These are phyloP conservation scores for Drosophila emarginata DNA, from an alignment of 2,888 invertebrate genomes.

Conservation along the genomic window DNA sequence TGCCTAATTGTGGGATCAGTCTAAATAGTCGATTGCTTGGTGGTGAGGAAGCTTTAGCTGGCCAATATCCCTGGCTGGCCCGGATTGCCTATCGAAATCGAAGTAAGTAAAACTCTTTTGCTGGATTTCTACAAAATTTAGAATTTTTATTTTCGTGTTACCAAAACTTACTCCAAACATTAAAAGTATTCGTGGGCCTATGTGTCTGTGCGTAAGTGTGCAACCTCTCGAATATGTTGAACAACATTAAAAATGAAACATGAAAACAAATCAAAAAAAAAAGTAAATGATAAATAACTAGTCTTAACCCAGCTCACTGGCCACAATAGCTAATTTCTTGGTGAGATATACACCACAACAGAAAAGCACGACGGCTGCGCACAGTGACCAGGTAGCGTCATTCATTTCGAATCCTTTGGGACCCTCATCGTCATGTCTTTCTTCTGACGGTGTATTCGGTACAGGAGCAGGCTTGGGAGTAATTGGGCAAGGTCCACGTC, in stretches of 20 bases:
- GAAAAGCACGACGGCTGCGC: slow-evolving; percentile 67
- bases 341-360: slow-evolving; percentile 66
- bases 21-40: slow-evolving; percentile 82
- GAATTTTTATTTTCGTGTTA: slow-evolving; percentile 2
- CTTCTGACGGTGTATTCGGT: neutral
- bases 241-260: neutral
- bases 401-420: slow-evolving; percentile 29
- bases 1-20: slow-evolving; percentile 74
- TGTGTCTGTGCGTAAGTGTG: neutral
- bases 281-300: neutral
- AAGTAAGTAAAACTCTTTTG: slow-evolving; percentile 70
- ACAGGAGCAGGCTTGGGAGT: neutral
- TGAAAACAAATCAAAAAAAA: neutral
- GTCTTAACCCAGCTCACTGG: slow-evolving; percentile 59
- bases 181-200: neutral
- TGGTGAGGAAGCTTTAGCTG: slow-evolving; percentile 82
- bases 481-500: slow-evolving; percentile 1
- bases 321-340: slow-evolving; percentile 60
- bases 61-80: slow-evolving; percentile 86
- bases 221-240: neutral
- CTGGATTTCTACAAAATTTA: neutral
- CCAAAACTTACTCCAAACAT: neutral
- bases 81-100: slow-evolving; percentile 81
- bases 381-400: slow-evolving; percentile 51
- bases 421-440: neutral